These are phyloP conservation scores for Acrocephalus scirpaceus DNA, from an alignment of 2,797 vertebrate species.

Conservation along the genomic window DNA sequence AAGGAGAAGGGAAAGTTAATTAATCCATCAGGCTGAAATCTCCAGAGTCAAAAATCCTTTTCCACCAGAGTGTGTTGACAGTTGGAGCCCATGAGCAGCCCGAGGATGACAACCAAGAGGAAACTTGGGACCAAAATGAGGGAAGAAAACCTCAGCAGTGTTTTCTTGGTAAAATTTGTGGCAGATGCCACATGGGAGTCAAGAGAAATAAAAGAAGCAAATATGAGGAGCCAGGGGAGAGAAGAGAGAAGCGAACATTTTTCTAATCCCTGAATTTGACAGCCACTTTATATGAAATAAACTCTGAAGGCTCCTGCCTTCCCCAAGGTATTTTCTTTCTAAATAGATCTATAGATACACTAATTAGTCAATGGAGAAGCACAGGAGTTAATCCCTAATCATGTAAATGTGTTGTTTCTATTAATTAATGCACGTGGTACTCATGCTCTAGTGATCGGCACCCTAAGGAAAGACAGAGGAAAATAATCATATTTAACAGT, in stretches of 20 bases:
- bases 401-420: slow-evolving; percentile 61
- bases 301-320: slow-evolving; percentile 18
- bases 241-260: not conserved
- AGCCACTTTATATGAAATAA: slow-evolving; percentile 2
- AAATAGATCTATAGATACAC: slow-evolving; percentile 62
- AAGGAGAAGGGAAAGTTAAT: not conserved
- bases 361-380: slow-evolving; percentile 57
- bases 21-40: not conserved
- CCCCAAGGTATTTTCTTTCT: slow-evolving; percentile 44
- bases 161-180: not conserved
- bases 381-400: slow-evolving; percentile 57
- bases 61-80: not conserved
- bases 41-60: not conserved
- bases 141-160: not conserved
- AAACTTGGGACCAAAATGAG: not conserved
- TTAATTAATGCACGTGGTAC: slow-evolving; percentile 62
- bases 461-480: slow-evolving; percentile 42
- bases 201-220: slow-evolving; percentile 20
- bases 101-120: not conserved
- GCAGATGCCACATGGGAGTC: not conserved
- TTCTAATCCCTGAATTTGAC: slow-evolving; percentile 39
- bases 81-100: not conserved
- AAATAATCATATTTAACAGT: slow-evolving; percentile 29
- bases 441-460: slow-evolving; percentile 19
- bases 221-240: slow-evolving; percentile 5